Evolutionary conservation across 2,797 vertebrate species (phyloP), one percentile per base, ranked within the genome.

Genomic region (Rhynchonycteris naso): DNA sequence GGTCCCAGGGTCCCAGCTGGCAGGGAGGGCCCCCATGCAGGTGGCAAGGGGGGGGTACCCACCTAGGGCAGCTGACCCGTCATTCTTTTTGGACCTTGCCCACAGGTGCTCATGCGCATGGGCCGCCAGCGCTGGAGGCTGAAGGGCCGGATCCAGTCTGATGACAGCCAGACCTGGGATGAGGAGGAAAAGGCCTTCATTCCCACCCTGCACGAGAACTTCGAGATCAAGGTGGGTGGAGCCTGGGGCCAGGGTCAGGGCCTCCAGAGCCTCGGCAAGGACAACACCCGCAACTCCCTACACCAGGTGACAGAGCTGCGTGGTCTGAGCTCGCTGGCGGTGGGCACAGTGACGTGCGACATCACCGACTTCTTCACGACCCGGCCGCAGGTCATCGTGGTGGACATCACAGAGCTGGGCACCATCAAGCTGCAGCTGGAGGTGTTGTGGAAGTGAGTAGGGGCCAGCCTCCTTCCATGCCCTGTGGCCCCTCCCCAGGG

Each of bases 341-440:
- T 99, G 13, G 99, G 99, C 58, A 95, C 98, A 10, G 99, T 99
- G 89, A 99, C 98, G 0, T 99, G 99, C 3, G 99, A 99, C 92
- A 99, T 99, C 52, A 98, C 98, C 0, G 99, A 98, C 97, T 99
- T 99, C 98, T 99, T 99, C 80, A 98, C 98, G 58, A 98, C 98
- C 3, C 98, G 98, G 94, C 99, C 99, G 0, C 99, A 99, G 98
- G 98, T 99, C 91, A 99, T 99, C 96, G 79, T 99, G 92, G 99
- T 99, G 97, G 99, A 99, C 97, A 98, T 99, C 97, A 99, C 99
- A 0, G 99, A 99, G 94, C 98, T 99, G 98, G 99, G 99, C 61
- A 99, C 99, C 97, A 99, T 99, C 98, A 99, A 99, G 94, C 98
- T 99, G 38, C 99, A 99, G 96, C 98, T 99, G 97, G 99, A 99